A percentile compares a stretch with the other conserved stretches of the same genome.
These are phyloP conservation scores for Lepeophtheirus salmonis DNA, from an alignment of 1,140 invertebrate species.

Conservation along the genomic window DNA sequence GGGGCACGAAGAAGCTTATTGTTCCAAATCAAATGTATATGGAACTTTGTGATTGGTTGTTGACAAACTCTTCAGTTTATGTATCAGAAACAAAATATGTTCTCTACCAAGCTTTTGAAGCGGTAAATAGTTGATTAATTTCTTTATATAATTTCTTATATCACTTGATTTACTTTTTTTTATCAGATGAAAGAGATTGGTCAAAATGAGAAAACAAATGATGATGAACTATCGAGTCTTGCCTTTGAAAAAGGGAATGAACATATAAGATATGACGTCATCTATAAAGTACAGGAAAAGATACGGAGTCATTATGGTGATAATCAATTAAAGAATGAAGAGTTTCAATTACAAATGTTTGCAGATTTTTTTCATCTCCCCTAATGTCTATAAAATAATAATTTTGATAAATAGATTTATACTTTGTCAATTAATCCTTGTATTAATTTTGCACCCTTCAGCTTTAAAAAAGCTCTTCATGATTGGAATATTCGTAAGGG, in stretches of 20 bases:
- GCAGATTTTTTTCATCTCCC: no score
- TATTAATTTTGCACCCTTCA: no score
- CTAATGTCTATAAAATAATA: no score
- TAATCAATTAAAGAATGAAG: no score
- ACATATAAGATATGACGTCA: not conserved
- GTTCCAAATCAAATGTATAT: slow-evolving; percentile 18
- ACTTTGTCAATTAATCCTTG: no score
- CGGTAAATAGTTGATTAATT: not conserved
- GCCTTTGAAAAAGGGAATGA: not conserved
- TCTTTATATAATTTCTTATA: no score
- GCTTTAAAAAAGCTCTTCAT: no score
- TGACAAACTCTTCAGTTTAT: not conserved
- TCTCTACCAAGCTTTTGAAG: not conserved
- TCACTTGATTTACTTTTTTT: not conserved
- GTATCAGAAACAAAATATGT: not conserved
- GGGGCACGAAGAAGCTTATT: no score
- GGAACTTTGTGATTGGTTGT: not conserved
- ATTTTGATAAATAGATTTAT: no score
- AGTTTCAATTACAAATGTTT: no score
- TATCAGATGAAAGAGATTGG: not conserved
- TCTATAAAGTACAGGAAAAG: not conserved
- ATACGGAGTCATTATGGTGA: not conserved
- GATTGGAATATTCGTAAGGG: no score
- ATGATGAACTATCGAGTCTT: not conserved
- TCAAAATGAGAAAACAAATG: no score